Evolutionary conservation across 2,113 vertebrate genomes (phyloP).

Genomic region (Engystomops pustulosus): DNA sequence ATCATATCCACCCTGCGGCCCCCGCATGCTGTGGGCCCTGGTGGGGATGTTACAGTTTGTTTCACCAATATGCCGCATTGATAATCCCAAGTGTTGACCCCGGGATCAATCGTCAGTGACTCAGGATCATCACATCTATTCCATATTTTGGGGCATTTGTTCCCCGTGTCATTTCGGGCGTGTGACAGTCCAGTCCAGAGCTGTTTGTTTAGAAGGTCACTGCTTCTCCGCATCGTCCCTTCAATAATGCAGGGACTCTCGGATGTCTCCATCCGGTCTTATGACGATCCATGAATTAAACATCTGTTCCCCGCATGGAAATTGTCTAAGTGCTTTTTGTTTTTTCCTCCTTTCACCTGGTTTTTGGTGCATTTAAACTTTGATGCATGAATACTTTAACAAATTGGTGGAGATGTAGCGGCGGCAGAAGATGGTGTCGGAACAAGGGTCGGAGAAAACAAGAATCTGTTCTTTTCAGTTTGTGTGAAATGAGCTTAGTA

Average conservation of each 20-base stretch:
- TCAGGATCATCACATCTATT: no score
- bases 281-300: slow-evolving; percentile 44
- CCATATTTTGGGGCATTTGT: no score
- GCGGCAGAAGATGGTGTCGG: neutral
- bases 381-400: slow-evolving; percentile 49
- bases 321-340: slow-evolving; percentile 52
- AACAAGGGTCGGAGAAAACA: slow-evolving; percentile 18
- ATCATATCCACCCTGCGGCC: no score
- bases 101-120: no score
- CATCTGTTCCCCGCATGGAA: slow-evolving; percentile 32
- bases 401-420: slow-evolving; percentile 50
- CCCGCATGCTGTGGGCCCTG: no score
- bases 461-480: neutral
- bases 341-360: slow-evolving; percentile 33
- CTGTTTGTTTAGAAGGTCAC: slow-evolving; percentile 39
- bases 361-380: slow-evolving; percentile 35
- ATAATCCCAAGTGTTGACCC: no score
- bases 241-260: slow-evolving; percentile 48
- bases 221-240: slow-evolving; percentile 5
- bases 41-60: no score
- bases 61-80: no score
- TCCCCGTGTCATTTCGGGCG: no score
- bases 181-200: no score
- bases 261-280: slow-evolving; percentile 12
- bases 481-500: slow-evolving; percentile 25